Evolutionary conservation across 2,888 invertebrate genomes (phyloP).

Genomic region (Lepidocyrtoides sp.): DNA sequence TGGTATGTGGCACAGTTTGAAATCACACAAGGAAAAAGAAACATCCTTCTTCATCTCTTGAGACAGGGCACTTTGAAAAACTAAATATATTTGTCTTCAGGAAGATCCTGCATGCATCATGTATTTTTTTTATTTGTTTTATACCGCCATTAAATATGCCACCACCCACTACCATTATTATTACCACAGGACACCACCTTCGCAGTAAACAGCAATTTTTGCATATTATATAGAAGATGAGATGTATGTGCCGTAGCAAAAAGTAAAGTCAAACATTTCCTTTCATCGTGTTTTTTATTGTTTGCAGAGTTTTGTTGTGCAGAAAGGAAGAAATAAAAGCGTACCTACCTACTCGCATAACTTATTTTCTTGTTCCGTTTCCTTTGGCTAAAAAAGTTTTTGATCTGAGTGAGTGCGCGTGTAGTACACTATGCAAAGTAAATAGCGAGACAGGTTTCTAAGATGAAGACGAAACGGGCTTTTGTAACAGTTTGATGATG

Average conservation of each 20-base stretch:
- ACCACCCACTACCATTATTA: not conserved
- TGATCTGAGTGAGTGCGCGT: no score
- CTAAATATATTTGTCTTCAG: not conserved
- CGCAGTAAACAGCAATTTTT: constrained; percentile 30
- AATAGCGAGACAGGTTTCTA: not conserved
- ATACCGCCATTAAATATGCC: not conserved
- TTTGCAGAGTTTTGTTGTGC: not conserved
- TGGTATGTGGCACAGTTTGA: constrained; percentile 18
- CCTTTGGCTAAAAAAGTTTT: no score
- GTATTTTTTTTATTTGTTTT: not conserved
- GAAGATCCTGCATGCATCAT: not conserved
- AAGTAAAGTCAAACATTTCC: not conserved
- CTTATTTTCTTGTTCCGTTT: not conserved
- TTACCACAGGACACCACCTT: constrained; percentile 9
- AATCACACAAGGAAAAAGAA: not conserved
- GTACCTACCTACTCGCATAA: not conserved
- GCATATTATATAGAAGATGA: not conserved
- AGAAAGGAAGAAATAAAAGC: not conserved
- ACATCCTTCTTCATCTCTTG: constrained; percentile 19
- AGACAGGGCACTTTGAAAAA: constrained; percentile 2
- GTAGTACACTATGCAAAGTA: not conserved
- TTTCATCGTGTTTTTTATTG: not conserved
- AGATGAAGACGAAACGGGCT: not conserved
- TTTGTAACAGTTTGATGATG: not conserved
- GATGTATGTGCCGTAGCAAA: no score